Conservation (phyloP, 2,888 invertebrate genomes). For the Schizotus pectinicornis region DNA sequence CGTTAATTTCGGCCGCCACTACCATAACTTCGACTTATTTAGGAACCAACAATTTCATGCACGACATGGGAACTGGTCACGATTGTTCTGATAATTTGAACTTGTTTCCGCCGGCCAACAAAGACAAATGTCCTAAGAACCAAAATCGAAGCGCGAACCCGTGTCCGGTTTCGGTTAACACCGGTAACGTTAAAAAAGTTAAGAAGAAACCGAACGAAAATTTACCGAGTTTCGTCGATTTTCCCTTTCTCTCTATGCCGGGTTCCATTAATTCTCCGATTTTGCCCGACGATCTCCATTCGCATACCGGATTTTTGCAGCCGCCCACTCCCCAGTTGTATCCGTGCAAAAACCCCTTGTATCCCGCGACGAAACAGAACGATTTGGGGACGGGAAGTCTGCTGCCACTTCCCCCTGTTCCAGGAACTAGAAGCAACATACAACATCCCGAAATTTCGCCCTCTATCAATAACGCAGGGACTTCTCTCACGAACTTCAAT, state of each 20-base stretch:
- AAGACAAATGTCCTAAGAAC: constrained; percentile 34
- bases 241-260: constrained; percentile 54
- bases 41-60: constrained; percentile 47
- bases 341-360: constrained; percentile 55
- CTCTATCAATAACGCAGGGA: constrained; percentile 54
- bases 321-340: constrained; percentile 52
- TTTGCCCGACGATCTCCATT: constrained; percentile 57
- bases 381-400: constrained; percentile 44
- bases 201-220: constrained; percentile 46
- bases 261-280: constrained; percentile 56
- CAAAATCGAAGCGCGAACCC: constrained; percentile 18
- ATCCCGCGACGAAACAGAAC: constrained; percentile 45
- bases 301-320: constrained; percentile 52
- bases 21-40: constrained; percentile 49
- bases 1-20: constrained; percentile 46
- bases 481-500: constrained; percentile 77
- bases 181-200: constrained; percentile 41
- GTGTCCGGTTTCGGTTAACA: constrained; percentile 10
- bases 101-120: constrained; percentile 25
- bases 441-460: constrained; percentile 53
- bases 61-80: constrained; percentile 41
- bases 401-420: constrained; percentile 46
- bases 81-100: constrained; percentile 27
- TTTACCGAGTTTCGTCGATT: constrained; percentile 51
- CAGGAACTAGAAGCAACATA: constrained; percentile 35